phyloP scores from a whole-genome alignment of 1,140 invertebrate genomes.

The Berghia stephanieae region DNA sequence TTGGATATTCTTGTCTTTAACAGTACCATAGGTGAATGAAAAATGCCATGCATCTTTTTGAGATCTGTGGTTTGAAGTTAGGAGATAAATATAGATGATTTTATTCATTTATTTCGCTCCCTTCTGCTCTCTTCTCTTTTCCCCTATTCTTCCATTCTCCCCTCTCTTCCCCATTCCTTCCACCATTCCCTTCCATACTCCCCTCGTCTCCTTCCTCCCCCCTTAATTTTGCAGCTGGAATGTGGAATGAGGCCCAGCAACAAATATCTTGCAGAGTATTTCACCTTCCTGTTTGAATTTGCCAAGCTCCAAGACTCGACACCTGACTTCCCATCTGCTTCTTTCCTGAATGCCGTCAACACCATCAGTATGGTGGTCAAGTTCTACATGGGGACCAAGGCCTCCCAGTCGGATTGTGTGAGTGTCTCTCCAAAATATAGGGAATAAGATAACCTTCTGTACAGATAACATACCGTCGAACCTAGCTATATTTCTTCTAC shows the following conservation, averaged over 20 bases:
- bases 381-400: slow-evolving; percentile 78
- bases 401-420: slow-evolving; percentile 59
- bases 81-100: neutral
- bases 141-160: no score
- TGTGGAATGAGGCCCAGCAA: slow-evolving; percentile 76
- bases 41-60: no score
- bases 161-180: no score
- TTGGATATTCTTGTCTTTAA: no score
- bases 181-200: no score
- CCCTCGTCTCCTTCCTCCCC: no score
- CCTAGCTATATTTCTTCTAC: no score
- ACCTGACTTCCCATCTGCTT: slow-evolving; percentile 31
- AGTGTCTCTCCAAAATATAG: slow-evolving; percentile 61
- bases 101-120: no score
- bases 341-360: slow-evolving; percentile 83
- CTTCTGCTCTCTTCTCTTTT: slow-evolving; percentile 30
- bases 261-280: slow-evolving; percentile 88
- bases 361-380: slow-evolving; percentile 89
- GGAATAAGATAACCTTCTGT: slow-evolving; percentile 56
- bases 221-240: slow-evolving; percentile 81
- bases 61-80: neutral
- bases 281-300: slow-evolving; percentile 90
- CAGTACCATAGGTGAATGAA: no score
- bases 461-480: no score
- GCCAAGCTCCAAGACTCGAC: slow-evolving; percentile 92